Conservation (phyloP, 2,797 vertebrate genomes). For the Sebastiscus tertius region DNA sequence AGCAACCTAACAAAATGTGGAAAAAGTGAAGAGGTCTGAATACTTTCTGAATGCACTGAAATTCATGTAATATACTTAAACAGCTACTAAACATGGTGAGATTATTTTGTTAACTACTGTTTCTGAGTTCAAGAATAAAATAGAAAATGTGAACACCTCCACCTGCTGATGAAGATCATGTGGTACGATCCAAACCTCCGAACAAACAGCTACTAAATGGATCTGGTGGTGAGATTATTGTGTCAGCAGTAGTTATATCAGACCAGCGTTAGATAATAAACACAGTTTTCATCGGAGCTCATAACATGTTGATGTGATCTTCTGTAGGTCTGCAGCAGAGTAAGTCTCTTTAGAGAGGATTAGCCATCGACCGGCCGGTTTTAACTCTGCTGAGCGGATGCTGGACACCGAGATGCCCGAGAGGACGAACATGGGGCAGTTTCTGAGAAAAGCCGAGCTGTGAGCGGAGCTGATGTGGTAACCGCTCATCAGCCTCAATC, state of each 20-base stretch:
- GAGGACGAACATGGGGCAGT: background rate
- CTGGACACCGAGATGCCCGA: background rate
- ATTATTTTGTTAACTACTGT: background rate
- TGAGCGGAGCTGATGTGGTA: conserved; percentile 7
- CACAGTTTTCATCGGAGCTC: background rate
- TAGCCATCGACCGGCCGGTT: conserved; percentile 9
- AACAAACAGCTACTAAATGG: background rate
- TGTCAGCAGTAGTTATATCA: background rate
- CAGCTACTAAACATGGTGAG: background rate
- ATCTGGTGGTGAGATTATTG: background rate
- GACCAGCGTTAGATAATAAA: background rate
- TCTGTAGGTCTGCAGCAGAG: background rate
- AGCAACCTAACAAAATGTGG: too few species aligned
- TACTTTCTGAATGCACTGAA: background rate
- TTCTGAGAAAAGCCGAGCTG: conserved; percentile 41
- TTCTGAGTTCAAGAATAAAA: background rate
- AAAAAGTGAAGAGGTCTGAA: too few species aligned
- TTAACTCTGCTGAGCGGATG: conserved; percentile 13
- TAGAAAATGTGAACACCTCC: too few species aligned
- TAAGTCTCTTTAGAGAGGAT: conserved; percentile 33
- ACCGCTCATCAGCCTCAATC: conserved; percentile 35
- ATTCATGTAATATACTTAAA: background rate
- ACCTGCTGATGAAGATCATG: background rate
- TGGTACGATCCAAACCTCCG: background rate
- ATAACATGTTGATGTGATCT: background rate